Evolutionary conservation across 2,113 vertebrate species (phyloP), one percentile per base, ranked within the genome.

Genomic region (Romanogobio albipinnatus): DNA sequence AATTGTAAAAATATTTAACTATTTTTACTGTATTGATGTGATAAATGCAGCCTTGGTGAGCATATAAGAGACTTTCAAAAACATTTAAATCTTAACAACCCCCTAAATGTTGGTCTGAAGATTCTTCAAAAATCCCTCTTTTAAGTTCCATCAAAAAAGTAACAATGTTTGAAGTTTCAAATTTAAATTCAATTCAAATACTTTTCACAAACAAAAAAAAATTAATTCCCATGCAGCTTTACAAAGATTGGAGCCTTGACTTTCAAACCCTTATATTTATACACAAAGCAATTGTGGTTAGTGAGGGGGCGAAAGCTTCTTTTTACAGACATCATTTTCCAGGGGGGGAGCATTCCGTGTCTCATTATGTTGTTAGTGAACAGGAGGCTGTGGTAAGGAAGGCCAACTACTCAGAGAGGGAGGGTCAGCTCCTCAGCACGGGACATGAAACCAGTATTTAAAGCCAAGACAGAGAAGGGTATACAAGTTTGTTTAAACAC

Each of bases 201-300:
- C 14, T 17, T 39, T 1, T 39, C 29, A 39, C 0, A 7, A 33
- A 3, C 2, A 3, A 33, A 33, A 33, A 33, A 39, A 39, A 39
- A 39, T 6, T 0, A 7, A 39, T 47, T 80, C 4, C 39, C 13
- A 47, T 19, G n/a, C 1, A 80, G 24, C 39, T 64, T 45, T 43
- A 45, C 1, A 47, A 19, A 19, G 15, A 64, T 13, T 3, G 24
- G n/a, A 64, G 62, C 19, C 5, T 5, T 19, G 39, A 39, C 77
- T 80, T 47, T 7, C 36, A 26, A 62, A 80, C 36, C 22, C 59
- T 64, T 76, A 47, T 84, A 88, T 86, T 88, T 88, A 84, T 59
- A 82, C 53, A 53, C 78, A 64, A 78, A 82, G 82, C 64, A 76
- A 74, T 64, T 81, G 66, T 84, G 82, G 73, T 39, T 49, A 9